Evolutionary conservation across 2,113 vertebrate genomes (phyloP).

Genomic region (Hippocampus comes): DNA sequence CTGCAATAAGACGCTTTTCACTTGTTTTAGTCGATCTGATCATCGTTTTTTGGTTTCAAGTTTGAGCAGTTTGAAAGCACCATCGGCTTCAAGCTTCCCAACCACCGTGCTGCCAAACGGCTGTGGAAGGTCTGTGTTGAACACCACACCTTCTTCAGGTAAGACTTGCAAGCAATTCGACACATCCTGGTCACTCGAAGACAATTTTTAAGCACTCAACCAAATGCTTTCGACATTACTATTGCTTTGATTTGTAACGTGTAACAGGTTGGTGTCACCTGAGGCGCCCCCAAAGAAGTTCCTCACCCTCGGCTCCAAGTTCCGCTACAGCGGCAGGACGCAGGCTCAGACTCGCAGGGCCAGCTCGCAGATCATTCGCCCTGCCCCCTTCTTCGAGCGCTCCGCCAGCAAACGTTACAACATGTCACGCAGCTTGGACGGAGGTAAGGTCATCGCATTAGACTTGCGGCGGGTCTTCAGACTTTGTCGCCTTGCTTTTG

Average conservation of each 20-base stretch:
- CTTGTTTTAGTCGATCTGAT: not conserved
- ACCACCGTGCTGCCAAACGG: conserved; percentile 93
- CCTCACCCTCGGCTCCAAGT: conserved; percentile 93
- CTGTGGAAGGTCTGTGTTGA: conserved; percentile 98
- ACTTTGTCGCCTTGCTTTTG: not conserved
- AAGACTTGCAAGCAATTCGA: conserved; percentile 16
- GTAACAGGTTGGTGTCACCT: conserved; percentile 83
- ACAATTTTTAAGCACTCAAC: too few species aligned
- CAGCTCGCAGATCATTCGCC: conserved; percentile 88
- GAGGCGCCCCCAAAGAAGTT: conserved; percentile 96
- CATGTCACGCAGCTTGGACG: conserved; percentile 92
- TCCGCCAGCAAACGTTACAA: conserved; percentile 92
- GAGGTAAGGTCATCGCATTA: conserved; percentile 69
- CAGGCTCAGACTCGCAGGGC: conserved; percentile 92
- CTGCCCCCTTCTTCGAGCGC: conserved; percentile 88
- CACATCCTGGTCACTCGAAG: too few species aligned
- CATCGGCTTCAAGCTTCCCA: conserved; percentile 96
- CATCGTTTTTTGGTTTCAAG: conserved; percentile 56
- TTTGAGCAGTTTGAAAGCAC: conserved; percentile 99
- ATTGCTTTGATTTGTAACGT: conserved; percentile 29
- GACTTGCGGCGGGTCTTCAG: not conserved
- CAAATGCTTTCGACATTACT: not conserved
- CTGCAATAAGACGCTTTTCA: not conserved
- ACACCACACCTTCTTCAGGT: conserved; percentile 99
- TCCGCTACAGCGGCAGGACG: conserved; percentile 92